Conservation (phyloP, 2,888 invertebrate genomes). For the Microctonus aethiopoides region DNA sequence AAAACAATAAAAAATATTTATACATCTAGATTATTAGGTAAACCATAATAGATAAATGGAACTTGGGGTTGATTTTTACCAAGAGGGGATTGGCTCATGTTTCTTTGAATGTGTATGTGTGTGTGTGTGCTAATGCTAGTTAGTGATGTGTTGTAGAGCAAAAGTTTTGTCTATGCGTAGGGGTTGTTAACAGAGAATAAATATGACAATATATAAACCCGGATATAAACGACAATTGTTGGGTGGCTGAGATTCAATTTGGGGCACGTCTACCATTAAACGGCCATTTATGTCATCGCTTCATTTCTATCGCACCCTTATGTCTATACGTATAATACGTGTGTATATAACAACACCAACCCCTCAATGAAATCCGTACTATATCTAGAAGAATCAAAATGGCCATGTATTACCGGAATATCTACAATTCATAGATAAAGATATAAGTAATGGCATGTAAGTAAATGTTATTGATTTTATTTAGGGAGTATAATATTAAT, state of each 20-base stretch:
- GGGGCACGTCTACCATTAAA: constrained; percentile 53
- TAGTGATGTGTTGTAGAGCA: constrained; percentile 45
- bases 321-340: neutral
- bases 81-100: neutral
- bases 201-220: constrained; percentile 49
- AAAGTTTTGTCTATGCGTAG: constrained; percentile 44
- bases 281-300: constrained; percentile 49
- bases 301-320: constrained; percentile 39
- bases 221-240: constrained; percentile 42
- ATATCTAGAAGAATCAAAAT: neutral
- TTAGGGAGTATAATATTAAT: neutral
- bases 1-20: too few relatives aligned
- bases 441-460: neutral
- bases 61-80: constrained; percentile 12
- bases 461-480: neutral
- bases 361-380: neutral
- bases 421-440: neutral
- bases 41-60: constrained; percentile 28
- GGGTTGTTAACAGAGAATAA: neutral
- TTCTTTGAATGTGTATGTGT: constrained; percentile 17
- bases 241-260: constrained; percentile 61
- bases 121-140: constrained; percentile 39
- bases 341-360: constrained; percentile 5
- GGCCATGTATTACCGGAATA: neutral
- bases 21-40: constrained; percentile 10